Conservation (phyloP, 2,797 vertebrate species). For the Tragopan temminckii region DNA sequence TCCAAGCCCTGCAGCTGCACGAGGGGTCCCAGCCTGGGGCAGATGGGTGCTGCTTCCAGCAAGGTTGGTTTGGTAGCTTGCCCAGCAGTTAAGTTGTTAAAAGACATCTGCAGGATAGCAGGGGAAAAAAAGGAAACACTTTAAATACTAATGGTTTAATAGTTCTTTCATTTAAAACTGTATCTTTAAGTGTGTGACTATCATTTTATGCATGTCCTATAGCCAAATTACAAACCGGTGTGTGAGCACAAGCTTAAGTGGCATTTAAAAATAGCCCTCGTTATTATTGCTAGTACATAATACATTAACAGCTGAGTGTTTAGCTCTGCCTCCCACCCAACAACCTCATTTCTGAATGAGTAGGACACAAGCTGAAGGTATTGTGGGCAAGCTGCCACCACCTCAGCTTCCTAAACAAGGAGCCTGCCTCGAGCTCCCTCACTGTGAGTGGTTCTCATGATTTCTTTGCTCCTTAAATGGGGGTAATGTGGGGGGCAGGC, state of each 20-base stretch:
- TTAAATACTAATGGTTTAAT: constrained; percentile 29
- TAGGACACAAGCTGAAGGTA: neutral
- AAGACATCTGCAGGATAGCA: fast-evolving
- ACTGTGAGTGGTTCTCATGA: too few relatives aligned
- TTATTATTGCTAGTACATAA: constrained; percentile 53
- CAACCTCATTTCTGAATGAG: neutral
- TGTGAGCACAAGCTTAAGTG: neutral
- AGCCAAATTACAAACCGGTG: constrained; percentile 41
- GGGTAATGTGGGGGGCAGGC: neutral
- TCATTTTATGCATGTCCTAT: constrained; percentile 28
- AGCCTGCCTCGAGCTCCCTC: neutral
- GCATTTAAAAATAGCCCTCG: constrained; percentile 66
- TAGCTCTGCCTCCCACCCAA: constrained; percentile 22
- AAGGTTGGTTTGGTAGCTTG: neutral
- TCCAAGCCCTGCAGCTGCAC: too few relatives aligned
- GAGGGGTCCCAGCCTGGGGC: too few relatives aligned
- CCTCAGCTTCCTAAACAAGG: neutral
- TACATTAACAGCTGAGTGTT: constrained; percentile 60
- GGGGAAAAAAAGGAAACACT: neutral
- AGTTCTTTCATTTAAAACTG: neutral
- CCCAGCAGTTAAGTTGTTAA: neutral
- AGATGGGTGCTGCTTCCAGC: neutral
- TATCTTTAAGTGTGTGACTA: neutral
- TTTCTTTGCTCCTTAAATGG: neutral
- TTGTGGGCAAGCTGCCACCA: neutral